phyloP scores from a whole-genome alignment of 1,140 invertebrate genomes.

The Maniola jurtina region DNA sequence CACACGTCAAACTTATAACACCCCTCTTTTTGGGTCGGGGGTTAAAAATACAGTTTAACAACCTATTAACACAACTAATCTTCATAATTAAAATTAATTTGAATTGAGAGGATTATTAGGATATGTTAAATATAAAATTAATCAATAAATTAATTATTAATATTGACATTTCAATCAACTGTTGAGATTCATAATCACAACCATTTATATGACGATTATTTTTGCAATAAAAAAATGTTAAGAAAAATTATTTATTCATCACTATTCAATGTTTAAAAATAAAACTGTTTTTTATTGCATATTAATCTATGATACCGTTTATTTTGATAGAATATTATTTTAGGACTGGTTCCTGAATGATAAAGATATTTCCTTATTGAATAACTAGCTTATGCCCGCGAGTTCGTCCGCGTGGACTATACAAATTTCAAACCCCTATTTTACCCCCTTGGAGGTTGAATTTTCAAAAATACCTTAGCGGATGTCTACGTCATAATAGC shows the following conservation, averaged over 20 bases:
- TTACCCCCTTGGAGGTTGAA: no score
- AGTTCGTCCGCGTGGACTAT: no score
- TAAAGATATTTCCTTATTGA: background rate
- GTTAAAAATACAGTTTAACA: no score
- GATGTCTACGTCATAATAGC: no score
- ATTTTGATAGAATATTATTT: background rate
- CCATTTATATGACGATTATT: background rate
- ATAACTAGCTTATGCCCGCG: background rate
- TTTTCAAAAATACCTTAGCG: no score
- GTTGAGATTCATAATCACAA: background rate
- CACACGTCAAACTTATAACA: no score
- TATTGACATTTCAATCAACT: background rate
- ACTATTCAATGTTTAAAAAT: background rate
- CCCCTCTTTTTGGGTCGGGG: no score
- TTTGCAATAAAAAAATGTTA: background rate
- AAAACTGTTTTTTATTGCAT: background rate
- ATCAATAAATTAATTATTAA: background rate
- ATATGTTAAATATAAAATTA: no score
- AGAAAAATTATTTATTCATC: background rate
- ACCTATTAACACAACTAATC: no score
- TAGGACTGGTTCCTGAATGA: background rate
- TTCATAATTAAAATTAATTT: no score
- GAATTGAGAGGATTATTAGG: no score
- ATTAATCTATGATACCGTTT: background rate
- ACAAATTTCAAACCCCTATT: no score